phyloP scores from a whole-genome alignment of 2,113 vertebrate genomes.

The Dendropsophus ebraccatus region DNA sequence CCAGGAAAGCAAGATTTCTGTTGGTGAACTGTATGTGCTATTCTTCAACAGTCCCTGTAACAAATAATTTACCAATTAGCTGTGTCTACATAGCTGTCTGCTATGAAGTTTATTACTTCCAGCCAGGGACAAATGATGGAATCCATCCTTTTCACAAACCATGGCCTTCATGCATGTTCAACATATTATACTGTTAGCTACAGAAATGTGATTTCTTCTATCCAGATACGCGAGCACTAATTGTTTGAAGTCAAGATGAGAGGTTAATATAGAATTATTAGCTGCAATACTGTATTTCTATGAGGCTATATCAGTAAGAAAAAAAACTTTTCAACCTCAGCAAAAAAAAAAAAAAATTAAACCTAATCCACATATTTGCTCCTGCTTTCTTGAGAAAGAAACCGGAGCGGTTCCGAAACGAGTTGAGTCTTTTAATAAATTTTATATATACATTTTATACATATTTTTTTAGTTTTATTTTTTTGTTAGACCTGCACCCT shows the following conservation, averaged over 20 bases:
- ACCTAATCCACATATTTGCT: neutral
- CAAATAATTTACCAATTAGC: constrained; percentile 45
- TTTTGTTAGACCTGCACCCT: no score
- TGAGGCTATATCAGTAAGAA: neutral
- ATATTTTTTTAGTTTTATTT: no score
- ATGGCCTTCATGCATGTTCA: neutral
- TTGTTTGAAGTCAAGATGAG: neutral
- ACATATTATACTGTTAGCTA: neutral
- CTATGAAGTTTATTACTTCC: constrained; percentile 45
- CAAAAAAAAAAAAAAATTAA: neutral
- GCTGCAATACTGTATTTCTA: neutral
- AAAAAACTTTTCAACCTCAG: neutral
- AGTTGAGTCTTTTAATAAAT: no score
- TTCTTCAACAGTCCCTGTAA: constrained; percentile 9
- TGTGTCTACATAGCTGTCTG: constrained; percentile 37
- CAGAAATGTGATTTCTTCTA: constrained; percentile 10
- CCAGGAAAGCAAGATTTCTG: constrained; percentile 4
- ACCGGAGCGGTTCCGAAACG: no score
- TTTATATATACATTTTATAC: no score
- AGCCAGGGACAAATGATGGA: constrained; percentile 26
- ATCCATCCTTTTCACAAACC: constrained; percentile 10
- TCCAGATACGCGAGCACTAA: neutral
- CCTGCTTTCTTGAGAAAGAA: no score
- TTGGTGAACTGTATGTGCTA: constrained; percentile 13
- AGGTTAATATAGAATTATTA: neutral